Base-by-base conservation (phyloP, 2,113 vertebrate species). In the Saccopteryx bilineata region DNA sequence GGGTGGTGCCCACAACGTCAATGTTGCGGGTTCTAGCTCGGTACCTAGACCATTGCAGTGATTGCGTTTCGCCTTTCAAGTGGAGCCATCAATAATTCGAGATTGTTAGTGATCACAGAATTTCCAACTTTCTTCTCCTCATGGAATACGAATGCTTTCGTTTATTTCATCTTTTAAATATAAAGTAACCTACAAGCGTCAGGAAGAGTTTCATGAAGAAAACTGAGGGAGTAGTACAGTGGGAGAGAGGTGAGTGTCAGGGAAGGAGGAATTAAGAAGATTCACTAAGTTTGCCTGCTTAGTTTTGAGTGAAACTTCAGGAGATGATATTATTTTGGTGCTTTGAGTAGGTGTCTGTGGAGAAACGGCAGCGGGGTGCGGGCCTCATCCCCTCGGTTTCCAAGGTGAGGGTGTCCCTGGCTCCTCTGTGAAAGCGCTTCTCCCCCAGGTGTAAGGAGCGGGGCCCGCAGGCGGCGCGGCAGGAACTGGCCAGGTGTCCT, bases 11-110 rank as follows among this genome's bases (percentile, higher is more conserved):
- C 90, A 90, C 91, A 96, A 96, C 89, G 56, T 76, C 89, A 96
- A 94, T 96, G 89, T 81, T 85, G 85, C 66, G 91, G 95, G 91
- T 96, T 96, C 61, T 85, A 95, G 46, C 92, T 95, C 89, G 81
- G 66, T 95, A 63, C 61, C 24, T 9, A 26, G 61, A 24, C 24
- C 26, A 63, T 12, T 63, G 61, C 10, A 63, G 23, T 63, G 24
- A 63, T 24, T 24, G 26, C 61, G 9, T 24, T 26, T 63, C 61
- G 10, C 23, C 61, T 63, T 63, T 24, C 61, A 63, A 26, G 26
- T 26, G 24, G 61, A 63, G 61, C 61, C 61, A 63, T 3, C 9
- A 9, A 12, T 26, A 63, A 63, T 63, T 63, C 61, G 26, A 63
- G 24, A 63, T 10, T 23, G 61, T 24, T 24, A 63, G 61, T 63